Percentiles rank a stretch among this genome's conserved stretches.
phyloP scores from a whole-genome alignment of 2,888 invertebrate species.

The Tetropium fuscum region DNA sequence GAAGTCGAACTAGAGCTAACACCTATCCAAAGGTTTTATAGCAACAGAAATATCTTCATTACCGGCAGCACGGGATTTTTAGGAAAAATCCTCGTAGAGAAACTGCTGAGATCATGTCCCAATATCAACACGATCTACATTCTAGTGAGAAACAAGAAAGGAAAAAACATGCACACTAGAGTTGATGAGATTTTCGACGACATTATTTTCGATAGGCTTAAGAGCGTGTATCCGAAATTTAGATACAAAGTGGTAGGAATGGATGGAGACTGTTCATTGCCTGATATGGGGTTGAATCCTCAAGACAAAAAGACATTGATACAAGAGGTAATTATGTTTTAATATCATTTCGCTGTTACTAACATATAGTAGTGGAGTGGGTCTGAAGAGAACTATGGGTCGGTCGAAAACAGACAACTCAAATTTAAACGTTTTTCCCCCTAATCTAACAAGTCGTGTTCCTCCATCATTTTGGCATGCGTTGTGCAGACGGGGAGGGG shows the following conservation, averaged over 20 bases:
- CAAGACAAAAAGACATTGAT: conserved; percentile 63
- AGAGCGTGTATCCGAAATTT: conserved; percentile 67
- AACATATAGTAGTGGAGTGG: no score
- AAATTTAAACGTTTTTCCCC: no score
- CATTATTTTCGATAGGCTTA: conserved; percentile 67
- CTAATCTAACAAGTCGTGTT: no score
- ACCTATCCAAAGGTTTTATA: no score
- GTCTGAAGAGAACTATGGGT: no score
- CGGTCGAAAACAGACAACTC: no score
- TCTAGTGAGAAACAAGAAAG: conserved; percentile 58
- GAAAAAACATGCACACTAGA: conserved; percentile 52
- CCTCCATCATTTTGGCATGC: no score
- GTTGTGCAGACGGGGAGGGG: no score
- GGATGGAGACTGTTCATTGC: conserved; percentile 69
- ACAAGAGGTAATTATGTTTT: no score
- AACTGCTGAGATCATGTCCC: conserved; percentile 59
- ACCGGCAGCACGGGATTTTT: conserved; percentile 65
- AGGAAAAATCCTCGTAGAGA: conserved; percentile 60
- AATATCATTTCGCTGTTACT: conserved; percentile 85
- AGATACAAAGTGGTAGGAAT: conserved; percentile 70
- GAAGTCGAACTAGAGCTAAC: no score
- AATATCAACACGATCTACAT: conserved; percentile 56
- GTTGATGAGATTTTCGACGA: conserved; percentile 72
- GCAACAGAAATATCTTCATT: conserved; percentile 56
- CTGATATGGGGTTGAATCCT: conserved; percentile 68